Evolutionary conservation across 2,113 vertebrate species (phyloP).

Genomic region (Psophia crepitans): DNA sequence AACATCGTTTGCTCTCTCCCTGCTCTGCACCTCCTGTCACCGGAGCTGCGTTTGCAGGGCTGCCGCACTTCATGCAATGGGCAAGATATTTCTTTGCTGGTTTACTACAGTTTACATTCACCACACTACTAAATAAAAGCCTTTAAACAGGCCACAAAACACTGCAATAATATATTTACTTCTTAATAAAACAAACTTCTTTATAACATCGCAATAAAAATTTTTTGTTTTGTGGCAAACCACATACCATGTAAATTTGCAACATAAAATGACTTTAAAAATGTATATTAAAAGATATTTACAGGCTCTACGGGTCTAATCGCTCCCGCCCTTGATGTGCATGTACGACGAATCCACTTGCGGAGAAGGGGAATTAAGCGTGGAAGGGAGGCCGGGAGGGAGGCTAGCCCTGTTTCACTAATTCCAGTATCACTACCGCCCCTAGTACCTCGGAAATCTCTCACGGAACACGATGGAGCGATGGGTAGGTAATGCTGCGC

Average conservation of each 20-base stretch:
- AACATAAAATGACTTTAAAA: slow-evolving; percentile 70
- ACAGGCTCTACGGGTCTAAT: slow-evolving; percentile 48
- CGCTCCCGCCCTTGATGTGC: slow-evolving; percentile 5
- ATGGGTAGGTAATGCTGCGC: slow-evolving; percentile 10
- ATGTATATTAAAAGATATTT: slow-evolving; percentile 66
- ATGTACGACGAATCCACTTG: background rate
- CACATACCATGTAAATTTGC: slow-evolving; percentile 56
- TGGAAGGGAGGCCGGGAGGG: background rate
- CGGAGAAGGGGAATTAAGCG: background rate
- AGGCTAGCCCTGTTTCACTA: slow-evolving; percentile 9
- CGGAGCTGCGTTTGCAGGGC: slow-evolving; percentile 5
- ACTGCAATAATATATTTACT: slow-evolving; percentile 76
- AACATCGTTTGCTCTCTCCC: background rate
- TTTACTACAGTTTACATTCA: slow-evolving; percentile 75
- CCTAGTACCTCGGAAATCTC: slow-evolving; percentile 25
- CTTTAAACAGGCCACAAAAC: slow-evolving; percentile 80
- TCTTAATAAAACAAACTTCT: slow-evolving; percentile 72
- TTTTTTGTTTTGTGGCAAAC: slow-evolving; percentile 62
- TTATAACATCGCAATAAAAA: slow-evolving; percentile 73
- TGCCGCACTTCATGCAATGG: slow-evolving; percentile 52
- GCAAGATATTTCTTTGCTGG: slow-evolving; percentile 32
- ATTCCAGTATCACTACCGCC: slow-evolving; percentile 12
- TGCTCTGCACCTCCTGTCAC: slow-evolving; percentile 39
- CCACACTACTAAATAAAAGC: slow-evolving; percentile 70
- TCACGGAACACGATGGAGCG: slow-evolving; percentile 33